Conservation (phyloP, 2,113 vertebrate species). For the Albula goreensis region DNA sequence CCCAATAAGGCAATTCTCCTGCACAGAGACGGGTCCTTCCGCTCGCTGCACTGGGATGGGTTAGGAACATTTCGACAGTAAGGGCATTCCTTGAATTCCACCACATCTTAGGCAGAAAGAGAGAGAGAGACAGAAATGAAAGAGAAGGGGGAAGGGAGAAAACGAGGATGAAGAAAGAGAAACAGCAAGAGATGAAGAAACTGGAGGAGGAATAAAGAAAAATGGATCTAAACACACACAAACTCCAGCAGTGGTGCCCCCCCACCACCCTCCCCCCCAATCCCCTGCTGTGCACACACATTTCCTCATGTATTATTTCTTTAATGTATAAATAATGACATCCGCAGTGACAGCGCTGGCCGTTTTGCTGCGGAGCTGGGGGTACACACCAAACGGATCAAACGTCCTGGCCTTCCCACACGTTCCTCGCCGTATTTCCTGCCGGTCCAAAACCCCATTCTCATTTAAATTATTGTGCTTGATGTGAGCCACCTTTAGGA, state of each 20-base stretch:
- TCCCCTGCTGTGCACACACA: neutral
- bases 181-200: neutral
- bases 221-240: neutral
- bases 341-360: neutral
- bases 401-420: neutral
- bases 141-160: neutral
- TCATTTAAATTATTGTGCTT: neutral
- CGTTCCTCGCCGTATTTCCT: neutral
- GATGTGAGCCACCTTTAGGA: neutral
- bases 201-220: neutral
- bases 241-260: neutral
- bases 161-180: neutral
- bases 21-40: neutral
- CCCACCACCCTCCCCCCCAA: neutral
- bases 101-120: neutral
- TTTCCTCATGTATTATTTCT: neutral
- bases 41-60: neutral
- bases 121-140: neutral
- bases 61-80: neutral
- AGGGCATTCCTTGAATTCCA: neutral
- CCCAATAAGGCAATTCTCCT: neutral
- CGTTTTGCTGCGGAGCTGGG: neutral
- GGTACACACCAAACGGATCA: neutral
- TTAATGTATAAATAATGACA: conserved; percentile 27
- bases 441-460: neutral